Evolutionary conservation across 2,113 vertebrate genomes (phyloP), one percentile per base, ranked within the genome.

Genomic region (Podilymbus podiceps): DNA sequence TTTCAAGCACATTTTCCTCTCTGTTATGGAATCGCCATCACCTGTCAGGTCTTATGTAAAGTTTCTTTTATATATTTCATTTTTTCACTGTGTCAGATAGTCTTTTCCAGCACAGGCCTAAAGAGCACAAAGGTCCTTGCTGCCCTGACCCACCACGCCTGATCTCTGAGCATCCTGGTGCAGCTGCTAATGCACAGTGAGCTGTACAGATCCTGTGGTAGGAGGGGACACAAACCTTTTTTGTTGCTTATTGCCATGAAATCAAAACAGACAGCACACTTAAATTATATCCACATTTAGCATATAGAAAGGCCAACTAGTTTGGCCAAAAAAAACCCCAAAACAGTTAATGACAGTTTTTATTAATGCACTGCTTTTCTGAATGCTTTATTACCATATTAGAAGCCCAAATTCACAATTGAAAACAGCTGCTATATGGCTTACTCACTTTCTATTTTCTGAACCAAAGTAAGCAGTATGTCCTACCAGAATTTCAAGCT

Each of bases 351-450:
- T 66, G 77, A 63, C 27, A 75, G n/a, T 10, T 94, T 96, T 63
- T 72, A 81, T 66, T 94, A 86, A 87, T 5, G 5, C 92, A 55
- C 38, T 77, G 14, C 68, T 94, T 96, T 73, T 40, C 86, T 86
- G 46, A 75, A 60, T 47, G 46, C 27, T 94, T 82, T 78, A 67
- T 67, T 49, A 79, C 72, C 35, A 77, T 80, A 79, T 59, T 74
- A 91, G 79, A 95, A 96, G 22, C 24, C 75, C 73, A 81, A 46
- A 77, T 68, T 64, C 92, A 59, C 49, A 84, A 81, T 58, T 95
- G 91, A 85, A 96, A 97, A 83, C 89, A 97, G 74, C 49, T 97
- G 68, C 64, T 85, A 20, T 82, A 87, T 90, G 93, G 77, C 47
- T 91, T 91, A 89, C 83, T 94, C 17, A 22, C 20, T 74, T 72